Conservation (phyloP, 23 tunicate genomes). For the Diplosoma virens region DNA sequence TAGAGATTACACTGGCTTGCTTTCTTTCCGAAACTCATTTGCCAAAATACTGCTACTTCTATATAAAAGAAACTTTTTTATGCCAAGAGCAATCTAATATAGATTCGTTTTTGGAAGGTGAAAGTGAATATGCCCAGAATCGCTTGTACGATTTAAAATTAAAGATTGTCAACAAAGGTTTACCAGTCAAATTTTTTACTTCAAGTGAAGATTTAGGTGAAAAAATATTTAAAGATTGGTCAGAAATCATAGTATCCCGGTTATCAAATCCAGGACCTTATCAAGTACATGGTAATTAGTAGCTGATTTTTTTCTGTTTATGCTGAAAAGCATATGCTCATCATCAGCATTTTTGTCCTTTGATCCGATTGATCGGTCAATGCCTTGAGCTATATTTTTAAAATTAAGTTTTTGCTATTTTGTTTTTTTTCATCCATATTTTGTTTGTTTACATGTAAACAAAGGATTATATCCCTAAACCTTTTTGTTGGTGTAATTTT, state of each 20-base stretch:
- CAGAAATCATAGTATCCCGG: slow-evolving; percentile 26
- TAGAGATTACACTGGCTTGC: slow-evolving; percentile 56
- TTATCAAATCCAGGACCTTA: slow-evolving; percentile 10
- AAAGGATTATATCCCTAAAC: no score
- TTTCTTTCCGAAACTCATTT: slow-evolving; percentile 8
- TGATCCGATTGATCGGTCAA: no score
- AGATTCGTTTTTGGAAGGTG: slow-evolving; percentile 55
- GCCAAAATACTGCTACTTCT: slow-evolving; percentile 68
- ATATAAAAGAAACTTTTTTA: slow-evolving; percentile 52
- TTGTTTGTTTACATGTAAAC: no score
- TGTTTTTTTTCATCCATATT: no score
- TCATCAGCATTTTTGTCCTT: no score
- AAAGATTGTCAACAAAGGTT: slow-evolving; percentile 63
- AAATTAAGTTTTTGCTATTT: no score
- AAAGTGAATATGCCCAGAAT: slow-evolving; percentile 69
- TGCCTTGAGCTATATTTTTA: no score
- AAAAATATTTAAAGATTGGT: slow-evolving; percentile 55
- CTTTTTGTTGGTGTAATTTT: no score
- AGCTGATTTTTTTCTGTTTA: no score
- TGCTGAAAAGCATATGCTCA: no score
- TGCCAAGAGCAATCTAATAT: slow-evolving; percentile 4
- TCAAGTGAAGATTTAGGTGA: slow-evolving; percentile 45
- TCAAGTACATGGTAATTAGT: slow-evolving; percentile 22
- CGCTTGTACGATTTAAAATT: slow-evolving; percentile 42
- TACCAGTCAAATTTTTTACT: slow-evolving; percentile 63